Evolutionary conservation across 2,888 invertebrate species (phyloP).

Genomic region (Mythimna ferrago): DNA sequence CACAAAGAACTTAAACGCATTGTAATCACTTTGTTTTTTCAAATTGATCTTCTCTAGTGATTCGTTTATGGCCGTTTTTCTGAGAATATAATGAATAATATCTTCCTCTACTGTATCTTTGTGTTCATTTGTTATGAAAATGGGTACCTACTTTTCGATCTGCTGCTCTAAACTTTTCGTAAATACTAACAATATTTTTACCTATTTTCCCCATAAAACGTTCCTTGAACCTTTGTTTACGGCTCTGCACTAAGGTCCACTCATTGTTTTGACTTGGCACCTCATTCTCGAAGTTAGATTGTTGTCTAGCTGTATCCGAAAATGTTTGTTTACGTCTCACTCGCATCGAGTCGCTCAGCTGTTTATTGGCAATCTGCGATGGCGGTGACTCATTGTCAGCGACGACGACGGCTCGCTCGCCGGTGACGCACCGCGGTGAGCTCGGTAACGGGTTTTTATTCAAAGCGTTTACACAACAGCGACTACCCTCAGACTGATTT

Average conservation of each 20-base stretch:
- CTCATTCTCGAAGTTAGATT: not conserved
- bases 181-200: not conserved
- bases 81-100: not conserved
- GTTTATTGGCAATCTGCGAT: too few relatives aligned
- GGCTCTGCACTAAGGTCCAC: not conserved
- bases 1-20: constrained; percentile 16
- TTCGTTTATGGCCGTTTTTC: not conserved
- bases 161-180: constrained; percentile 5
- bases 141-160: constrained; percentile 11
- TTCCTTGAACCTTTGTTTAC: not conserved
- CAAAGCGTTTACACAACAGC: too few relatives aligned
- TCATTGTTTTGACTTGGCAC: not conserved
- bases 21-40: constrained; percentile 3
- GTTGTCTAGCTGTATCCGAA: not conserved
- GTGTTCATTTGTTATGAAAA: constrained; percentile 17
- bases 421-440: too few relatives aligned
- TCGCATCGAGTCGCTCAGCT: not conserved
- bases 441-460: too few relatives aligned
- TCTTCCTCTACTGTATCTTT: constrained; percentile 8
- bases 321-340: not conserved
- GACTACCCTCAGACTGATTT: too few relatives aligned
- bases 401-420: too few relatives aligned
- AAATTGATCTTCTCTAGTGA: not conserved
- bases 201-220: not conserved
- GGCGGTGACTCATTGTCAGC: too few relatives aligned